These are phyloP conservation scores for Lymantria dispar DNA, from an alignment of 2,888 invertebrate genomes.

Conservation along the genomic window DNA sequence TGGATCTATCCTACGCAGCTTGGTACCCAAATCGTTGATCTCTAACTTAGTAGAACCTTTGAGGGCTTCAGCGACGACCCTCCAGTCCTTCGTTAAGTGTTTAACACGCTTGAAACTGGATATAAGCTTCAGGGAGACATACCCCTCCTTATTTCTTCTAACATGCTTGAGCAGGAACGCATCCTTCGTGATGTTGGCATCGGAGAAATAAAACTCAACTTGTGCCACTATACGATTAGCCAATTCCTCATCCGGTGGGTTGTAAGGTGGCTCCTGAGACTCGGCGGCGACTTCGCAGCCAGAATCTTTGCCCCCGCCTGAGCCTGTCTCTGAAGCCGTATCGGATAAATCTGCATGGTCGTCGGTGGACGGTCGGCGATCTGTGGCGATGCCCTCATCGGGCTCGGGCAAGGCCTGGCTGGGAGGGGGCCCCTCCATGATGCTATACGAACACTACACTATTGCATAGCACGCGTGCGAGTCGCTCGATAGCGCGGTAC, in stretches of 20 bases:
- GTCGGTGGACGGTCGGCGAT: constrained; percentile 77
- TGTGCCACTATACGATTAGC: constrained; percentile 91
- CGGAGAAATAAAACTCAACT: constrained; percentile 98
- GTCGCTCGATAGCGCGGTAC: constrained; percentile 65
- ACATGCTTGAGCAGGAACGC: constrained; percentile 97
- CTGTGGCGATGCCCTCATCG: constrained; percentile 74
- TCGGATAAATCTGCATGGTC: constrained; percentile 87
- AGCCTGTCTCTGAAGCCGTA: constrained; percentile 84
- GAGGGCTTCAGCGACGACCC: constrained; percentile 94
- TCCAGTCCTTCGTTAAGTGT: constrained; percentile 96
- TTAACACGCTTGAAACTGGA: constrained; percentile 98
- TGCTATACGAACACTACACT: constrained; percentile 54
- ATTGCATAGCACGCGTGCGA: constrained; percentile 67
- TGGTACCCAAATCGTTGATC: constrained; percentile 95
- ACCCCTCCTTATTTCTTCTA: constrained; percentile 96
- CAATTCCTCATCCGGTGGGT: constrained; percentile 88
- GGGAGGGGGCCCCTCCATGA: constrained; percentile 69
- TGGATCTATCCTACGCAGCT: constrained; percentile 91
- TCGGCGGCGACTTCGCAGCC: constrained; percentile 85
- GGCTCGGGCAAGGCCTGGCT: constrained; percentile 61
- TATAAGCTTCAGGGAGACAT: constrained; percentile 95
- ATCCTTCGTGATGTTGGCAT: constrained; percentile 96
- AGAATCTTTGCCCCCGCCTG: constrained; percentile 85
- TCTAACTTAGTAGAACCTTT: constrained; percentile 90
- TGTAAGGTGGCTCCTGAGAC: constrained; percentile 84